phyloP scores from a whole-genome alignment of 2,113 vertebrate genomes.

The Anoplopoma fimbria region DNA sequence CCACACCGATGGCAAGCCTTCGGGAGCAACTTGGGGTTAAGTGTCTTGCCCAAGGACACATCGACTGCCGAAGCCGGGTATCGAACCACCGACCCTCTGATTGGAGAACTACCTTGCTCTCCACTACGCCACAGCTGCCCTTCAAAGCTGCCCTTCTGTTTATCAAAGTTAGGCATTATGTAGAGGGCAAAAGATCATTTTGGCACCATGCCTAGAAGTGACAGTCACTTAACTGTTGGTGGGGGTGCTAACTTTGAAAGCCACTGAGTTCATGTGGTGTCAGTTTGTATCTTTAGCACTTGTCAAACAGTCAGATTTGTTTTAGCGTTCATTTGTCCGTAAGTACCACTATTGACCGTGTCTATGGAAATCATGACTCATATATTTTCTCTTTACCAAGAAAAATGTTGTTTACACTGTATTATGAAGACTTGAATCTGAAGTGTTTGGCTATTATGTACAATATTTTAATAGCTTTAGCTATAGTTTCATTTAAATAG shows the following conservation, averaged over 20 bases:
- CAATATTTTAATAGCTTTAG: not conserved
- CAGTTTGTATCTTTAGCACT: not conserved
- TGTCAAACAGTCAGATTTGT: not conserved
- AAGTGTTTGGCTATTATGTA: not conserved
- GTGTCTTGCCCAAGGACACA: too few species aligned
- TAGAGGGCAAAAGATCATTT: not conserved
- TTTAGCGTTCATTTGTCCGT: not conserved
- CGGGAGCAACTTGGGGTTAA: too few species aligned
- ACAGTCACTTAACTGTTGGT: not conserved
- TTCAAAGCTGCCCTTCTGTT: too few species aligned
- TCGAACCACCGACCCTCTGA: too few species aligned
- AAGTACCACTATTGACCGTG: not conserved
- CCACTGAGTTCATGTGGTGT: not conserved
- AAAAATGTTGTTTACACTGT: not conserved
- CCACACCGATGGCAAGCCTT: too few species aligned
- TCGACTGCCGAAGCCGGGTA: too few species aligned
- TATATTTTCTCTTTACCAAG: not conserved
- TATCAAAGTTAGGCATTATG: conserved; percentile 5
- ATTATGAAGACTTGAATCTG: not conserved
- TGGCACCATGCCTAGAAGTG: not conserved
- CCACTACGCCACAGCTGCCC: too few species aligned
- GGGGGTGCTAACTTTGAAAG: not conserved
- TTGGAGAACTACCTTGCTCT: too few species aligned
- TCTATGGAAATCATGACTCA: not conserved
- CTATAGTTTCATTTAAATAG: not conserved